phyloP scores from a whole-genome alignment of 2,797 vertebrate species.

The Alfaro cultratus region DNA sequence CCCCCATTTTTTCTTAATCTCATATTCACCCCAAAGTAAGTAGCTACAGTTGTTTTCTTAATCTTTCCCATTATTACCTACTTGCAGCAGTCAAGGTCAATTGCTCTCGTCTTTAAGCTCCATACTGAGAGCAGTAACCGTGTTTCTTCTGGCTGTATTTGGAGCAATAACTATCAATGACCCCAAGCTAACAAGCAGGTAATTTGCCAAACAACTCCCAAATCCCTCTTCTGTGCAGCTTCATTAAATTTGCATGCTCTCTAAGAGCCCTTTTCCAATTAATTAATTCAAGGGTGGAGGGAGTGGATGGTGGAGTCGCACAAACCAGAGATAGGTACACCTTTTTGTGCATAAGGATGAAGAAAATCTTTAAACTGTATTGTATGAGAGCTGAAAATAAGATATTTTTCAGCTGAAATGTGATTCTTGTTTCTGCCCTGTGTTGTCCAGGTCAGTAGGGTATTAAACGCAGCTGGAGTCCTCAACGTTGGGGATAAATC shows the following conservation, averaged over 20 bases:
- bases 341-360: conserved; percentile 24
- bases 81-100: conserved; percentile 70
- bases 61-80: conserved; percentile 59
- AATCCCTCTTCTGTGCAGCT: conserved; percentile 69
- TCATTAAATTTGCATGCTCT: conserved; percentile 80
- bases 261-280: conserved; percentile 67
- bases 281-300: conserved; percentile 56
- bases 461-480: conserved; percentile 70
- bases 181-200: conserved; percentile 77
- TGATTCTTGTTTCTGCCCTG: conserved; percentile 7
- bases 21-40: conserved; percentile 27
- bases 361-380: conserved; percentile 8
- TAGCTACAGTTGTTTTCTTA: conserved; percentile 54
- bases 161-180: conserved; percentile 60
- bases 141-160: conserved; percentile 54
- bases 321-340: conserved; percentile 38
- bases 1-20: background rate
- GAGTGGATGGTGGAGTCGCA: conserved; percentile 23
- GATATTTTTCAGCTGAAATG: background rate
- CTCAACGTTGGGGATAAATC: conserved; percentile 70
- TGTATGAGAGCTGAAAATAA: background rate
- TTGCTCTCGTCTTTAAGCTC: conserved; percentile 48
- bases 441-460: conserved; percentile 46
- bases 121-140: conserved; percentile 40
- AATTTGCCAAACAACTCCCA: conserved; percentile 80